Base-by-base conservation (phyloP, 1,140 invertebrate genomes). In the Portunus trituberculatus region DNA sequence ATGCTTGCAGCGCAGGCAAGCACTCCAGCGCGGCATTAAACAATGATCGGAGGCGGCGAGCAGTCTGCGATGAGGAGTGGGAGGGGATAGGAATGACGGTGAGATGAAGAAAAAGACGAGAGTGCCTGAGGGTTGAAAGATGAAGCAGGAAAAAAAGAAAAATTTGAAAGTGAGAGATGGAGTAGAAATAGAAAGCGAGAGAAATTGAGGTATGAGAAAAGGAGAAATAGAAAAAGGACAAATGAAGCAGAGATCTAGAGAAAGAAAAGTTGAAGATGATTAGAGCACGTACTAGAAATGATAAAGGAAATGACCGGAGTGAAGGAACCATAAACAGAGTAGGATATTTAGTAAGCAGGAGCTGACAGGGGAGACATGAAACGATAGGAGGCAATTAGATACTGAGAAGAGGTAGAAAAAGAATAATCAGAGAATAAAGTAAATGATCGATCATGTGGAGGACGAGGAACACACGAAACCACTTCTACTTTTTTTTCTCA, bases 1-100 rank as follows among this genome's bases (percentile, higher is more conserved):
- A 76, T 76, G 67, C 67, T 76, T 76, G 67, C 67, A n/a, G 67
- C 67, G 16, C 67, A n/a, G 67, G 67, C 67, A 76, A 76, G 67
- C 67, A 76, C 67, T 76, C 67, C 67, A n/a, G 7, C 0, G 20
- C 20, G 67, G 67, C 67, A 76, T 76, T 76, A 76, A 76, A 76
- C 67, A 76, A n/a, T 76, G 67, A 76, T 76, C 67, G 67, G 67
- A 76, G 16, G 67, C n/a, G 67, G 67, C 67, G 67, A 20, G 20
- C 20, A 76, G 67, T 7, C 20, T n/a, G 67, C 6, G 67, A 76
- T 7, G 67, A 76, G 67, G 67, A 25, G 20, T 12, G 20, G 67
- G 67, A 76, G 67, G 67, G 16, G 67, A 76, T 12, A 76, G 25
- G 6, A n/a, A n/a, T 20, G 67, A 76, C 10, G 67, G 67, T n/a